Conservation (phyloP, 2,888 invertebrate genomes). For the Pterostichus madidus region DNA sequence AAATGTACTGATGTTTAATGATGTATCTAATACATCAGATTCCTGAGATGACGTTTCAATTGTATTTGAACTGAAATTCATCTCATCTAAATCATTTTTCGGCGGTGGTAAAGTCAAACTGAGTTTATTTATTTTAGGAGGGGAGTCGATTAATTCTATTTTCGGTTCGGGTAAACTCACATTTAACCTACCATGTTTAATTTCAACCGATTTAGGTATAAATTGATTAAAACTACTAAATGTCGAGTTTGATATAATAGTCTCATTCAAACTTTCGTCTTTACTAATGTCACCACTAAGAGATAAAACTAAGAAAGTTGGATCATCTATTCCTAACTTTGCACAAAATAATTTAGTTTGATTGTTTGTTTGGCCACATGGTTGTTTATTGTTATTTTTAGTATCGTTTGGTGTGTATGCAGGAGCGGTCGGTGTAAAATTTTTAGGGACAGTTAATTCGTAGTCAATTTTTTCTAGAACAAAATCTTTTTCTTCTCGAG, state of each 20-base stretch:
- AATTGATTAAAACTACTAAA: constrained; percentile 29
- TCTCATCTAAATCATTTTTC: constrained; percentile 44
- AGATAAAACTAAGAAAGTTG: constrained; percentile 83
- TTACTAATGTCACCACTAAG: constrained; percentile 74
- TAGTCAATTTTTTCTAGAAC: constrained; percentile 83
- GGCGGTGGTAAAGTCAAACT: constrained; percentile 63
- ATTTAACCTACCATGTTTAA: constrained; percentile 69
- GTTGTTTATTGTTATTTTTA: constrained; percentile 74
- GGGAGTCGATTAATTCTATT: constrained; percentile 51
- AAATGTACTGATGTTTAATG: constrained; percentile 55
- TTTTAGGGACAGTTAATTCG: constrained; percentile 85
- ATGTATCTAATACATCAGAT: constrained; percentile 47
- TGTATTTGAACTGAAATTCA: constrained; percentile 42
- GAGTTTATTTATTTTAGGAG: constrained; percentile 43
- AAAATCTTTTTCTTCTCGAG: constrained; percentile 84
- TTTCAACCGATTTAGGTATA: constrained; percentile 67
- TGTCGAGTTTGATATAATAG: constrained; percentile 15
- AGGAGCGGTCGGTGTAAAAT: constrained; percentile 88
- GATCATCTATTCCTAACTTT: constrained; percentile 88
- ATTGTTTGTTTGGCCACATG: constrained; percentile 81
- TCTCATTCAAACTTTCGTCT: constrained; percentile 72
- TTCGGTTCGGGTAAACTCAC: constrained; percentile 73
- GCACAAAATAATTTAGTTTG: constrained; percentile 86
- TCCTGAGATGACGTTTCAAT: constrained; percentile 55
- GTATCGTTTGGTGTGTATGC: constrained; percentile 78